phyloP scores from a whole-genome alignment of 2,888 invertebrate species.

The Cerceris rybyensis region DNA sequence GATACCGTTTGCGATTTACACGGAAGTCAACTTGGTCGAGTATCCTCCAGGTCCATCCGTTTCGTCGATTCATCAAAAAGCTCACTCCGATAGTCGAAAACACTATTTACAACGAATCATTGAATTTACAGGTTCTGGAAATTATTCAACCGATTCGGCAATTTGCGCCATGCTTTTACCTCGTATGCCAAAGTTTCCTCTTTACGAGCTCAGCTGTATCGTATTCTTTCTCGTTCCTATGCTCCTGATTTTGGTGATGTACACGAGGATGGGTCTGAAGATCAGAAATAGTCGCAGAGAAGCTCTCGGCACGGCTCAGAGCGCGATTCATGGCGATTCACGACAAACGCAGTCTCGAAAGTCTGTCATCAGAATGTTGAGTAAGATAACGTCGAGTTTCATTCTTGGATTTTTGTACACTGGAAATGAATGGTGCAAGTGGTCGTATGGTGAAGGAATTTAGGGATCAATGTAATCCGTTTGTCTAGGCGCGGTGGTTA shows the following conservation, averaged over 20 bases:
- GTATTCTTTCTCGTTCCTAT: constrained; percentile 91
- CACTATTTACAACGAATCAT: no score
- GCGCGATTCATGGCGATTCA: constrained; percentile 88
- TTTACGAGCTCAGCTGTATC: constrained; percentile 91
- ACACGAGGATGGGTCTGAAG: constrained; percentile 89
- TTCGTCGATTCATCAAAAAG: background rate
- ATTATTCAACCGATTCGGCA: constrained; percentile 87
- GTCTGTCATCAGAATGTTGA: constrained; percentile 90
- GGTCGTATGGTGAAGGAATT: no score
- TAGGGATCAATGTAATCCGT: background rate
- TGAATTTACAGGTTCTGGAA: constrained; percentile 79
- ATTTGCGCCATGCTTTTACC: constrained; percentile 89
- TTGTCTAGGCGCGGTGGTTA: constrained; percentile 92
- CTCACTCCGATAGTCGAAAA: background rate
- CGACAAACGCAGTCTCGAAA: constrained; percentile 88
- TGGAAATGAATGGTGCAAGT: no score
- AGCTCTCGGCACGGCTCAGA: constrained; percentile 83
- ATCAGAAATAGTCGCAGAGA: constrained; percentile 84
- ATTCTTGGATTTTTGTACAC: background rate
- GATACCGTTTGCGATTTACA: constrained; percentile 89
- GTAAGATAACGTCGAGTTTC: constrained; percentile 83
- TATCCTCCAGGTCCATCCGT: constrained; percentile 86
- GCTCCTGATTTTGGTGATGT: constrained; percentile 89
- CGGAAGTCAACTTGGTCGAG: constrained; percentile 88
- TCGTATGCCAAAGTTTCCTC: constrained; percentile 84